Conservation (phyloP, 2,797 vertebrate species). For the Argya squamiceps region DNA sequence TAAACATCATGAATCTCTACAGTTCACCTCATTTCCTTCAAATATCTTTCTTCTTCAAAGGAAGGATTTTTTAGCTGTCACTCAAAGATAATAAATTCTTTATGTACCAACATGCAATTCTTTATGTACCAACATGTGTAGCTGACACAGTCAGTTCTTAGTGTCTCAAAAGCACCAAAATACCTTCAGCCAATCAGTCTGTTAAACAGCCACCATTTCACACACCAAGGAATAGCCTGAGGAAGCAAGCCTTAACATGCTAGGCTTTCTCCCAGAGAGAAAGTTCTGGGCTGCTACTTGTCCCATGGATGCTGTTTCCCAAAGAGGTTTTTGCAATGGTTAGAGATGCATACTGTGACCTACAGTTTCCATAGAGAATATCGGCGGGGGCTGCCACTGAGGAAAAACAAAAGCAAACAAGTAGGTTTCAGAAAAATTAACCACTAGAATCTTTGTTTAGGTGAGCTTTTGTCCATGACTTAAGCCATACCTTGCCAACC, state of each 20-base stretch:
- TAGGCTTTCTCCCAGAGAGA: background rate
- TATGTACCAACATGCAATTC: background rate
- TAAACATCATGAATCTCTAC: background rate
- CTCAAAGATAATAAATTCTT: background rate
- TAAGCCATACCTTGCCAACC: constrained; percentile 86
- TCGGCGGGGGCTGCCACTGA: background rate
- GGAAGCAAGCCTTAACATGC: background rate
- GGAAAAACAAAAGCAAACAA: background rate
- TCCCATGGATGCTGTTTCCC: background rate
- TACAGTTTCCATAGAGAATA: background rate
- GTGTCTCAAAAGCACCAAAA: background rate
- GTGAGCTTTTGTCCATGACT: background rate
- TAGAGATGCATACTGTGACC: background rate
- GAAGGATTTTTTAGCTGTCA: background rate
- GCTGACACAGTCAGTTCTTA: background rate
- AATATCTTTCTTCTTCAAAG: background rate
- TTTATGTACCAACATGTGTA: background rate
- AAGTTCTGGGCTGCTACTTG: background rate
- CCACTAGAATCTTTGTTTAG: background rate
- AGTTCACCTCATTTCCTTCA: background rate
- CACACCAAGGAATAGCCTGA: background rate
- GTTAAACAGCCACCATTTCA: background rate
- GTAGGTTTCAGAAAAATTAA: background rate
- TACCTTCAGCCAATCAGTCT: background rate
- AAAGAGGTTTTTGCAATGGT: background rate